Conservation (phyloP, 2,113 vertebrate genomes). For the Tursiops truncatus region DNA sequence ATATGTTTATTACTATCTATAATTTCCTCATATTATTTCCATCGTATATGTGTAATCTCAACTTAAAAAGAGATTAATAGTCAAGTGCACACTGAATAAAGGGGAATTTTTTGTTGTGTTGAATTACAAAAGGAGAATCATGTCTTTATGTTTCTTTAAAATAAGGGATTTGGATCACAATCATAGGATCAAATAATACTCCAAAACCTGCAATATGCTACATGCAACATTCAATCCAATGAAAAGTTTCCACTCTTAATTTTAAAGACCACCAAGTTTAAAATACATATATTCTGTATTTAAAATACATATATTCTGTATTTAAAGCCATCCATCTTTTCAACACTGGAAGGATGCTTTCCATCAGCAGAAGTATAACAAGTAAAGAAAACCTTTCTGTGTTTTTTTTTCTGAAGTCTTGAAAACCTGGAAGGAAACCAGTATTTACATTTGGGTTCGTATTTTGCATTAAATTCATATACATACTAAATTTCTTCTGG, state of each 20-base stretch:
- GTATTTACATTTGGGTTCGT: constrained; percentile 45
- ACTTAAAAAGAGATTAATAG: constrained; percentile 58
- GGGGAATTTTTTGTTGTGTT: background rate
- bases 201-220: background rate
- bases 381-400: background rate
- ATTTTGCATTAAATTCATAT: constrained; percentile 35
- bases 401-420: background rate
- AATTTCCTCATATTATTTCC: constrained; percentile 60
- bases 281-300: background rate
- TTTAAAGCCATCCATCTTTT: constrained; percentile 14
- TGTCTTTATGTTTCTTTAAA: constrained; percentile 43
- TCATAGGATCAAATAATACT: constrained; percentile 35
- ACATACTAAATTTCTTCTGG: constrained; percentile 32
- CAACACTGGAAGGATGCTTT: background rate
- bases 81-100: background rate
- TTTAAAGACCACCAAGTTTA: constrained; percentile 39
- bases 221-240: background rate
- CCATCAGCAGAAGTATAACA: background rate
- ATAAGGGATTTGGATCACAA: background rate
- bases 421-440: constrained; percentile 61
- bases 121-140: constrained; percentile 29
- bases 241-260: constrained; percentile 20
- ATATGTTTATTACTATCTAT: constrained; percentile 60
- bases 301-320: background rate
- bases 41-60: background rate